phyloP scores from a whole-genome alignment of 2,113 vertebrate genomes.

The Montifringilla adamsi region DNA sequence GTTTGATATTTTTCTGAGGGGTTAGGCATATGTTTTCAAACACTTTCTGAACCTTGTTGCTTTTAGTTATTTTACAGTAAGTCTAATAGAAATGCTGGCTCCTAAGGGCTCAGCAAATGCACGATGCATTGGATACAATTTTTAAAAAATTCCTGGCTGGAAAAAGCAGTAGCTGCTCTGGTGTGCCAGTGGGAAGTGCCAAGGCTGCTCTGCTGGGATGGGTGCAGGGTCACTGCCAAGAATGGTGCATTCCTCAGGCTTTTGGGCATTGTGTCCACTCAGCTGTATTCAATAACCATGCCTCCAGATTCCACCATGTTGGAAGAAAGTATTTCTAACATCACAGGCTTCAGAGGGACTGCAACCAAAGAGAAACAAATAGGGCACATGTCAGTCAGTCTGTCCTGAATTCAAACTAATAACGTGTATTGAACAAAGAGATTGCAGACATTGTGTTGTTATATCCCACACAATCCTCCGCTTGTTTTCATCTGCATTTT shows the following conservation, averaged over 20 bases:
- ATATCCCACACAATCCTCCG: neutral
- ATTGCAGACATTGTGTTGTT: neutral
- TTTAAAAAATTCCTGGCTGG: neutral
- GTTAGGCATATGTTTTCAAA: neutral
- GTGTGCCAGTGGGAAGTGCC: neutral
- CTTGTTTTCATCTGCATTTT: neutral
- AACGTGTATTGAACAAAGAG: neutral
- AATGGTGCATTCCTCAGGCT: fast-evolving
- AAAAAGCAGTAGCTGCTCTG: neutral
- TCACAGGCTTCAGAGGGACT: neutral
- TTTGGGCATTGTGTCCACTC: neutral
- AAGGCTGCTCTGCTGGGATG: neutral
- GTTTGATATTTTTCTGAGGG: neutral
- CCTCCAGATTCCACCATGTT: neutral
- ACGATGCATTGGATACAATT: neutral
- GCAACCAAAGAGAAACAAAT: neutral
- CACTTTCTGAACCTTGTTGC: neutral
- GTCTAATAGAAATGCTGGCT: neutral
- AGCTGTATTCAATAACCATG: neutral
- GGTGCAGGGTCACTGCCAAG: neutral
- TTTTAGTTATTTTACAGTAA: neutral
- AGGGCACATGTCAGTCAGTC: neutral
- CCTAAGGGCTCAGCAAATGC: neutral
- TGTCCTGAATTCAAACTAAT: neutral
- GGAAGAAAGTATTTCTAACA: neutral